Percentiles rank a stretch among this genome's conserved stretches.
Conservation (phyloP, 2,888 invertebrate species). For the Phyto melanocephala region DNA sequence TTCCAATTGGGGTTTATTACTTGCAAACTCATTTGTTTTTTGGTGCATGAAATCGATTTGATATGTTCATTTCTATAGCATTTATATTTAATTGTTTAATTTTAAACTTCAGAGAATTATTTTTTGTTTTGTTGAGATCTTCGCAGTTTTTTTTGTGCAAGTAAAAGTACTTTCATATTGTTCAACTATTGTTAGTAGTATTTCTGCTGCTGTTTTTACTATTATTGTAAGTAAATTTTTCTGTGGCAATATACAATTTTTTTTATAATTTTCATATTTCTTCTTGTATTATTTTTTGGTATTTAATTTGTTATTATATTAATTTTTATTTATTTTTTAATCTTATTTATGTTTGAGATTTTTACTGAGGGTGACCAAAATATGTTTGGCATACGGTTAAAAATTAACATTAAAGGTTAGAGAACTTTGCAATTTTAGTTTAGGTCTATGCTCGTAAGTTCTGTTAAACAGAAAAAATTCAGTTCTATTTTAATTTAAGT, state of each 20-base stretch:
- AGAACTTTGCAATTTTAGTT: too few species aligned
- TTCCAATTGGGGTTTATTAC: conserved; percentile 21
- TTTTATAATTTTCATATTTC: too few species aligned
- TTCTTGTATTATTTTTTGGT: conserved; percentile 1
- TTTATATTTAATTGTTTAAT: conserved; percentile 47
- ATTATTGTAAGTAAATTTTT: conserved; percentile 47
- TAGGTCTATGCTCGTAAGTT: too few species aligned
- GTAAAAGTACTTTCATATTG: conserved; percentile 26
- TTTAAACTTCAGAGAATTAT: conserved; percentile 51
- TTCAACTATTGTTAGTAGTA: not conserved
- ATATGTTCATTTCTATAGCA: conserved; percentile 29
- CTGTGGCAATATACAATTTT: conserved; percentile 19
- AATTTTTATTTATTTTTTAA: too few species aligned
- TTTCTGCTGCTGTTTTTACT: not conserved
- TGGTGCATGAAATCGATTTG: conserved; percentile 34
- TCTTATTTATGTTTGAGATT: not conserved
- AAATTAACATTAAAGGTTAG: too few species aligned
- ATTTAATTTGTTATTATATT: conserved; percentile 37
- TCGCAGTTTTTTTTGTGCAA: not conserved
- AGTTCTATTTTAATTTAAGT: too few species aligned
- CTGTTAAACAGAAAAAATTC: too few species aligned
- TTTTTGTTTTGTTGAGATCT: not conserved
- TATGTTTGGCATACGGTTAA: too few species aligned
- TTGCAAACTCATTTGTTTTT: conserved; percentile 13
- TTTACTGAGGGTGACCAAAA: not conserved